phyloP scores from a whole-genome alignment of 1,140 invertebrate genomes.

The Euura saliciscinereae region DNA sequence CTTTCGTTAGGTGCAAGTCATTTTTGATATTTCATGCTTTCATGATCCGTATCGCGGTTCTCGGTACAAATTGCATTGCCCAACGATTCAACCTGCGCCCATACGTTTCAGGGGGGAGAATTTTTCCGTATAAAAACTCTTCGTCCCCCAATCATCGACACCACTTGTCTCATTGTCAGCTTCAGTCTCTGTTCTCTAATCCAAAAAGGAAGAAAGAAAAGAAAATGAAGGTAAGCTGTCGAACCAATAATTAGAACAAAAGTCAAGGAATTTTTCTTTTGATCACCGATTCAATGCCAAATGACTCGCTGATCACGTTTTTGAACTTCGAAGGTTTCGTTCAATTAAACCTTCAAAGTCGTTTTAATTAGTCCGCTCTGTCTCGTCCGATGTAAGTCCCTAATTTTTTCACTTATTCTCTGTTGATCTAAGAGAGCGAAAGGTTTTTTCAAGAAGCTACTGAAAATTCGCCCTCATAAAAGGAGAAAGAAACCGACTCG shows the following conservation, averaged over 20 bases:
- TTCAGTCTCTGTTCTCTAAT: background rate
- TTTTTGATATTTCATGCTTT: conserved; percentile 1
- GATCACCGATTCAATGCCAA: too few species aligned
- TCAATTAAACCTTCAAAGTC: too few species aligned
- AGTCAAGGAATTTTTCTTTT: too few species aligned
- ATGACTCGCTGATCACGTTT: too few species aligned
- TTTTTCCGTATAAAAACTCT: background rate
- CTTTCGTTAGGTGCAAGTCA: background rate
- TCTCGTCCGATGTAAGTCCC: too few species aligned
- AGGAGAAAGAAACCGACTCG: too few species aligned
- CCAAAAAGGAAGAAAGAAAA: background rate
- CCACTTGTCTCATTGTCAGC: background rate
- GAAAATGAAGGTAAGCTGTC: background rate
- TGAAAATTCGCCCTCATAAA: too few species aligned
- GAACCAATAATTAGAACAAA: background rate
- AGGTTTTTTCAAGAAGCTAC: too few species aligned
- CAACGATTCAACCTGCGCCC: background rate
- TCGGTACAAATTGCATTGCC: background rate
- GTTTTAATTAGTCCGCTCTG: too few species aligned
- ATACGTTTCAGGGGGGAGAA: background rate
- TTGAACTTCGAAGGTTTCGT: too few species aligned
- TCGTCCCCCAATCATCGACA: background rate
- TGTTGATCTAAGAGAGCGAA: too few species aligned
- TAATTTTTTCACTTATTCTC: too few species aligned
- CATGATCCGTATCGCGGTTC: background rate